A percentile compares a stretch with the other conserved stretches of the same genome.
Evolutionary conservation across 2,888 invertebrate species (phyloP).

Genomic region (Buathra laborator): DNA sequence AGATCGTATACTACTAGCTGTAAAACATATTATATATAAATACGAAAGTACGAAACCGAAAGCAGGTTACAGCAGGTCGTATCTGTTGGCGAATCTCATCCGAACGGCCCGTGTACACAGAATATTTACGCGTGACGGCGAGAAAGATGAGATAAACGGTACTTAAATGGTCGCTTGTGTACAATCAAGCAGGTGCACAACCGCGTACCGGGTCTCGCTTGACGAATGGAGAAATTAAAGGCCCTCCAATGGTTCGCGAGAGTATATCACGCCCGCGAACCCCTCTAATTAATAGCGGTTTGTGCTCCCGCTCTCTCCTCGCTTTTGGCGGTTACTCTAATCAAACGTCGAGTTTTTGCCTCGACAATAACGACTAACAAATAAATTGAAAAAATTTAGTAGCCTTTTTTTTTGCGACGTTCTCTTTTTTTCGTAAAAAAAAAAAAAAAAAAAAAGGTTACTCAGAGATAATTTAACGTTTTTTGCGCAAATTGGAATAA

Average conservation of each 20-base stretch:
- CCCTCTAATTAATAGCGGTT: constrained; percentile 53
- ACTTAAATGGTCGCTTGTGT: constrained; percentile 50
- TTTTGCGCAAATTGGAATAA: too few relatives aligned
- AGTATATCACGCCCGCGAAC: constrained; percentile 60
- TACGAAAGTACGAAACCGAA: constrained; percentile 2
- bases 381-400: background rate
- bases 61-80: background rate
- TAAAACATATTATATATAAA: background rate
- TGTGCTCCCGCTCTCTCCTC: constrained; percentile 12
- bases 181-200: constrained; percentile 65
- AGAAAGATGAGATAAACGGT: constrained; percentile 53
- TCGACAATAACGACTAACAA: background rate
- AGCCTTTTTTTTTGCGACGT: too few relatives aligned
- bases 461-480: background rate
- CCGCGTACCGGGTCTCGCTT: constrained; percentile 50
- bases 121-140: constrained; percentile 20
- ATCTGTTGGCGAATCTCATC: background rate
- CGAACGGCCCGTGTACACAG: constrained; percentile 7
- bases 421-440: background rate
- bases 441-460: background rate
- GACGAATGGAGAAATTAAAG: constrained; percentile 69
- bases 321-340: background rate
- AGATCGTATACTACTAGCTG: background rate
- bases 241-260: constrained; percentile 60
- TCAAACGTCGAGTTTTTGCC: background rate